phyloP scores from a whole-genome alignment of 1,140 invertebrate species.

The Dinoponera quadriceps region DNA sequence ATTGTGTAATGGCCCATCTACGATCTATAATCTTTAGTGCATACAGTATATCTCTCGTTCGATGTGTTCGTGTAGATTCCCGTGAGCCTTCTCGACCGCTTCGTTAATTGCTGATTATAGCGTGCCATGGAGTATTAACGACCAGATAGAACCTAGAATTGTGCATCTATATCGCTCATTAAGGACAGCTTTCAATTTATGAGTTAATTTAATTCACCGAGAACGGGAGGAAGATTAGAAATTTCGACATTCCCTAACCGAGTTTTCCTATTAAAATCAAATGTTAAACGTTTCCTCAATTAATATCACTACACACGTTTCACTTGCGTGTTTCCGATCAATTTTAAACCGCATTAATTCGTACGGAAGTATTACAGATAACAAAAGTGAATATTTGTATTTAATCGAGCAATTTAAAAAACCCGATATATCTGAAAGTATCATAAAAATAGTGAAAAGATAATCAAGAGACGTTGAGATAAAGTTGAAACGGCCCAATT shows the following conservation, averaged over 20 bases:
- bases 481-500: neutral
- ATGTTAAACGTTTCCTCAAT: conserved; percentile 9
- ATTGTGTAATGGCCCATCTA: conserved; percentile 21
- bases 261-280: neutral
- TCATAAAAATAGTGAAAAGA: neutral
- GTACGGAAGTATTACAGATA: neutral
- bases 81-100: conserved; percentile 19
- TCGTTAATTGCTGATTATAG: conserved; percentile 69
- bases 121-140: conserved; percentile 51
- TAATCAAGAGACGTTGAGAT: neutral
- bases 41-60: conserved; percentile 42
- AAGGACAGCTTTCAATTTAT: neutral
- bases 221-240: neutral
- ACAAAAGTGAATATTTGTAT: neutral
- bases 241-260: neutral
- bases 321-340: neutral
- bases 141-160: conserved; percentile 12
- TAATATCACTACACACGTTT: neutral
- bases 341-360: neutral
- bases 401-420: neutral
- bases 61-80: conserved; percentile 38
- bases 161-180: conserved; percentile 9
- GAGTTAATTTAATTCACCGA: conserved; percentile 7
- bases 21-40: conserved; percentile 33
- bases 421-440: neutral